Evolutionary conservation across 2,888 invertebrate genomes (phyloP), one percentile per base, ranked within the genome.

Genomic region (Tetropium fuscum): DNA sequence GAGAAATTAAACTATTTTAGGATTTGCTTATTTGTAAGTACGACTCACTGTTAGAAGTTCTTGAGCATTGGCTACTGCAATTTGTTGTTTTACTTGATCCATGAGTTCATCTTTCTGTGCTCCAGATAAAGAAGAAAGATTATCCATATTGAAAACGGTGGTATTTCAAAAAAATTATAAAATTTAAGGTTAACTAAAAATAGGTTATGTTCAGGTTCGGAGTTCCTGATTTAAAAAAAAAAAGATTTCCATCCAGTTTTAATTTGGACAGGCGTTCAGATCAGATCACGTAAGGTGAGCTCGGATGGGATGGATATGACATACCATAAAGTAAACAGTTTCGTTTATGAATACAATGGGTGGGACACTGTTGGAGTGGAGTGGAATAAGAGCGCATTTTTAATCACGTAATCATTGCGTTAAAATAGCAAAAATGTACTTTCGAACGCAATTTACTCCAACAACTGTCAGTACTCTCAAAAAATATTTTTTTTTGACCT

Each of bases 51-150:
- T 91, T 67, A 97, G 84, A 63, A 97, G 83, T 86, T 97, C 95
- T 81, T 97, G 96, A 25, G 94, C 94, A 82, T 94, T 95, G 34
- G 95, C 95, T 53, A 98, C 88, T 0, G 95, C 95, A 59, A 97
- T 92, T 86, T 97, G 95, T 81, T 96, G 95, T 82, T 96, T 95
- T 19, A 97, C 93, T 84, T 95, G 93, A 73, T 95, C 93, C 92
- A 97, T 96, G 59, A 97, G 83, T 76, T 95, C 94, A 71, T 92
- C 93, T 78, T 91, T 92, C 78, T 95, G 92, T 36, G 86, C 82
- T 10, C 88, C 88, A 13, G 88, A 84, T 66, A 92, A 82, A 60
- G 85, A 86, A 3, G 70, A 64, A 6, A 72, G 47, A 10, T 60
- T 62, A 54, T 73, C 74, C 74, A 74, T 73, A 58, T 64, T 44